Evolutionary conservation across 2,888 invertebrate species (phyloP).

Genomic region (Thymelicus sylvestris): DNA sequence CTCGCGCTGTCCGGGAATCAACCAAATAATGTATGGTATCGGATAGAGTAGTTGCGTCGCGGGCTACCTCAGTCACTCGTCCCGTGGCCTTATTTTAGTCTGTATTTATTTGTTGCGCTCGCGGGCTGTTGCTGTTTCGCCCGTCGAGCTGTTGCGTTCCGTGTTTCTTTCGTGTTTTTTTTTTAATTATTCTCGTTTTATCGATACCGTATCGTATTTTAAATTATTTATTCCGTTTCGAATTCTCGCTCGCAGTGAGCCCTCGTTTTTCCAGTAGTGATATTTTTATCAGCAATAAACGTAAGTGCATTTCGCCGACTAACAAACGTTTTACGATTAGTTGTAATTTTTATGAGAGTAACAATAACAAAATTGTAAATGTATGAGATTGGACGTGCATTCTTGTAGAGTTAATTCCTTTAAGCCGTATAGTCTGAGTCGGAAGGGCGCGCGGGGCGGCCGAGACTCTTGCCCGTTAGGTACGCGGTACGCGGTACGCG

Average conservation of each 20-base stretch:
- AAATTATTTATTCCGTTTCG: constrained; percentile 79
- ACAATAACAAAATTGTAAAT: constrained; percentile 73
- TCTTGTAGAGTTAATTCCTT: constrained; percentile 82
- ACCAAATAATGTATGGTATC: constrained; percentile 65
- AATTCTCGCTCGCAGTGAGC: constrained; percentile 76
- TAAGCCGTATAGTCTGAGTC: constrained; percentile 82
- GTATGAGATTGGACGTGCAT: constrained; percentile 84
- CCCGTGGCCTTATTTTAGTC: constrained; percentile 76
- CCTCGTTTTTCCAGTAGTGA: constrained; percentile 84
- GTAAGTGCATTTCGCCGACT: constrained; percentile 79
- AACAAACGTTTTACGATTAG: constrained; percentile 73
- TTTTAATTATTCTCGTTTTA: constrained; percentile 70
- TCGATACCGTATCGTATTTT: constrained; percentile 68
- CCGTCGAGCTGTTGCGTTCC: constrained; percentile 77
- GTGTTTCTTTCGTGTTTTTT: constrained; percentile 78
- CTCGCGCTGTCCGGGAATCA: constrained; percentile 46
- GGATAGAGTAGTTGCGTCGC: constrained; percentile 73
- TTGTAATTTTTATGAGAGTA: constrained; percentile 68
- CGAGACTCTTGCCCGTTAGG: constrained; percentile 73
- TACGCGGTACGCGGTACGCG: too few relatives aligned
- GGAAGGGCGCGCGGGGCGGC: constrained; percentile 39
- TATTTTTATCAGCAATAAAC: constrained; percentile 84
- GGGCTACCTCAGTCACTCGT: constrained; percentile 82
- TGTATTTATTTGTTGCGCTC: constrained; percentile 82
- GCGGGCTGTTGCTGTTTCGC: constrained; percentile 81